These are phyloP conservation scores for Spea bombifrons DNA, from an alignment of 2,113 vertebrate species.

Conservation along the genomic window DNA sequence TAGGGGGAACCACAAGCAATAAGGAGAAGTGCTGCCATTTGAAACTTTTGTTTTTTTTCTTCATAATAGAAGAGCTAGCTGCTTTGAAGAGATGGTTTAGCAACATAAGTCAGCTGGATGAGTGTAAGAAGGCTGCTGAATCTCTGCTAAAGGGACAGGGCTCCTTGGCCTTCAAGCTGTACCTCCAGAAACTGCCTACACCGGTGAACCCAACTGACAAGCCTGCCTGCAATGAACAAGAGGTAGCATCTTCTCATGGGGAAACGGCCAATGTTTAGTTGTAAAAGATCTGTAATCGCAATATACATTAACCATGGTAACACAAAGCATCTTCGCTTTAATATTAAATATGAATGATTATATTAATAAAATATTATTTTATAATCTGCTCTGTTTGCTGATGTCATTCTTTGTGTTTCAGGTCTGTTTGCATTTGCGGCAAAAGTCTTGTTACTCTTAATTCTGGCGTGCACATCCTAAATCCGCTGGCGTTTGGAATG, in stretches of 20 bases:
- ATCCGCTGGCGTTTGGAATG: no score
- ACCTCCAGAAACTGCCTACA: conserved; percentile 77
- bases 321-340: no score
- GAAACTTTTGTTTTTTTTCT: not conserved
- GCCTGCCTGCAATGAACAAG: conserved; percentile 59
- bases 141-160: conserved; percentile 69
- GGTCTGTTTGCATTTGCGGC: not conserved
- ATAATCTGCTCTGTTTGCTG: no score
- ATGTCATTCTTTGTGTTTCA: no score
- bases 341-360: no score
- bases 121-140: conserved; percentile 68
- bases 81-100: conserved; percentile 77
- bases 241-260: no score
- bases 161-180: conserved; percentile 67
- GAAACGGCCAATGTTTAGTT: no score
- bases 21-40: no score
- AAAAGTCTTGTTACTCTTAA: not conserved
- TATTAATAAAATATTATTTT: no score
- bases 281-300: no score
- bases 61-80: conserved; percentile 66
- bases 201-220: conserved; percentile 56
- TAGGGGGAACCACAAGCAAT: not conserved
- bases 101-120: conserved; percentile 62
- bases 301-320: no score
- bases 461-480: no score